Evolutionary conservation across 2,797 vertebrate genomes (phyloP).

Genomic region (Pseudochirops corinnae): DNA sequence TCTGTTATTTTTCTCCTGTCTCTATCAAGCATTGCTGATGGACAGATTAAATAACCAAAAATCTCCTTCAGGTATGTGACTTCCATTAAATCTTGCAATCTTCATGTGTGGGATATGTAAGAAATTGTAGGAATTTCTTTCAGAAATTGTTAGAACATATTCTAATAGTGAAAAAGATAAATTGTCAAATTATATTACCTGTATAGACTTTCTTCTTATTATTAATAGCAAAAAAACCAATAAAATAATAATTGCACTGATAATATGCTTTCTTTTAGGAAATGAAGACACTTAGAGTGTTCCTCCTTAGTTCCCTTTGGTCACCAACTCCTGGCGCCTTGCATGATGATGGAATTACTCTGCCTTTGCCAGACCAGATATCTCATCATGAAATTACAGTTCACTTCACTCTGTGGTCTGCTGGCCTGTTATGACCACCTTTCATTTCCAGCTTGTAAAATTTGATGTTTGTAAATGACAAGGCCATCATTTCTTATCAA

Average conservation of each 20-base stretch:
- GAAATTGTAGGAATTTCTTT: neutral
- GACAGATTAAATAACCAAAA: neutral
- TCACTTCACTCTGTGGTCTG: slow-evolving; percentile 79
- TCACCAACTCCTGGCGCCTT: slow-evolving; percentile 35
- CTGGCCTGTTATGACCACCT: slow-evolving; percentile 79
- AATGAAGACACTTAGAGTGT: slow-evolving; percentile 1
- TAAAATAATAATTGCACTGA: neutral
- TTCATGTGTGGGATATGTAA: neutral
- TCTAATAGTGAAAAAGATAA: neutral
- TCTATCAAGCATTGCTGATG: neutral
- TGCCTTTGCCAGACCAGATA: slow-evolving; percentile 79
- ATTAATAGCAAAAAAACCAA: neutral
- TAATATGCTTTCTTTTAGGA: neutral
- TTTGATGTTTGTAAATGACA: slow-evolving; percentile 85
- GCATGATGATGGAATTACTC: slow-evolving; percentile 62
- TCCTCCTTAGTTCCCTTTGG: slow-evolving; percentile 28
- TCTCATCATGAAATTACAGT: slow-evolving; percentile 78
- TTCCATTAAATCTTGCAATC: neutral
- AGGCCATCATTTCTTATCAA: slow-evolving; percentile 85
- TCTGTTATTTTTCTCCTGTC: neutral
- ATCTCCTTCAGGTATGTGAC: neutral
- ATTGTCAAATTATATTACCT: neutral
- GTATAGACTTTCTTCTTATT: neutral
- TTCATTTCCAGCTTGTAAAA: slow-evolving; percentile 84
- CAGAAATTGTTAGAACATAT: neutral